Conservation (phyloP, 2,797 vertebrate species). For the Morus bassanus region DNA sequence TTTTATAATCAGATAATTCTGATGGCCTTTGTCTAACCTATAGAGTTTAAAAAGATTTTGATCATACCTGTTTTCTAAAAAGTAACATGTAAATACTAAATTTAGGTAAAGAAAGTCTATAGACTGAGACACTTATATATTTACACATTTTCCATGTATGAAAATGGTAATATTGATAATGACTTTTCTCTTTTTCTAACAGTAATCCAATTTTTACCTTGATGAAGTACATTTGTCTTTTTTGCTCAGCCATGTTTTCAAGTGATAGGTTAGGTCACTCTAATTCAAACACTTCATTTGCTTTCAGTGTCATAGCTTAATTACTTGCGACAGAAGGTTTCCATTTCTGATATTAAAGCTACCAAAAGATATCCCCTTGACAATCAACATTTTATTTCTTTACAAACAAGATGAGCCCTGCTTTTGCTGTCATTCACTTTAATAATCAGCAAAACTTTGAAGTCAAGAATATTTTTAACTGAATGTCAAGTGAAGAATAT, state of each 20-base stretch:
- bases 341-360: neutral
- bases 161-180: neutral
- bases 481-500: neutral
- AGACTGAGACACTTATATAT: neutral
- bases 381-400: neutral
- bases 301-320: neutral
- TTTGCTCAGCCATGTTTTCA: neutral
- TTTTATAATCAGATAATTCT: neutral
- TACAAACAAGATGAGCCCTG: neutral
- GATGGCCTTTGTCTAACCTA: neutral
- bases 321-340: neutral
- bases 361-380: neutral
- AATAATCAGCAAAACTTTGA: constrained; percentile 11
- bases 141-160: neutral
- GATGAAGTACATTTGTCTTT: neutral
- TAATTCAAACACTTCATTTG: neutral
- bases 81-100: neutral
- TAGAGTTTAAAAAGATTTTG: neutral
- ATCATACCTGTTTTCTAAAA: neutral
- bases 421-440: neutral
- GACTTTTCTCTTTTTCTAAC: neutral
- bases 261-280: neutral
- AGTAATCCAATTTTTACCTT: neutral
- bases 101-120: neutral
- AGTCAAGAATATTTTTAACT: neutral